These are phyloP conservation scores for Apamea anceps DNA, from an alignment of 2,888 invertebrate species.

Conservation along the genomic window DNA sequence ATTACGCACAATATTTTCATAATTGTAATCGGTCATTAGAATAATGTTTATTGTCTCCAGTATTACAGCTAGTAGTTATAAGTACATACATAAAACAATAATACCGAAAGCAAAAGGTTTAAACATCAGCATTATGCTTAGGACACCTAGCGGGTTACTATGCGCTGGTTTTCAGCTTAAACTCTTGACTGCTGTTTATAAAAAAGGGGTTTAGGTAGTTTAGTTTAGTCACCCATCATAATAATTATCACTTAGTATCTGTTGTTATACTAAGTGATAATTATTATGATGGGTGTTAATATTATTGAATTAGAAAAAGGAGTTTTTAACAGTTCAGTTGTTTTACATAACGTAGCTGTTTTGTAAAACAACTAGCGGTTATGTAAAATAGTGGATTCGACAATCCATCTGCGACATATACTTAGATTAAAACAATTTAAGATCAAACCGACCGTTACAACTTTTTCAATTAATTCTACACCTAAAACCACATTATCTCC, in stretches of 20 bases:
- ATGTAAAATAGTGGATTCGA: too few species aligned
- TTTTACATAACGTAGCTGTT: too few species aligned
- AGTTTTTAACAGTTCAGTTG: not conserved
- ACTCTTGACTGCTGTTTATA: not conserved
- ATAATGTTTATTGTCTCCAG: not conserved
- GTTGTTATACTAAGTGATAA: not conserved
- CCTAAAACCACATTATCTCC: not conserved
- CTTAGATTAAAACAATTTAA: not conserved
- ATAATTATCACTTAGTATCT: too few species aligned
- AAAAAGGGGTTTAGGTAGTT: too few species aligned
- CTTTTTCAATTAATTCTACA: not conserved
- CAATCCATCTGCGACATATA: too few species aligned
- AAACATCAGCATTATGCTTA: not conserved
- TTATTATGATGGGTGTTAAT: not conserved
- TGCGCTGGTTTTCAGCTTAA: not conserved
- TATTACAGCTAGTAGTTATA: not conserved
- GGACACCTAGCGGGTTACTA: not conserved
- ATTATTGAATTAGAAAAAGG: not conserved
- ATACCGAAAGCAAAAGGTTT: not conserved
- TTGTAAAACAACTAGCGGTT: too few species aligned
- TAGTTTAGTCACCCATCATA: too few species aligned
- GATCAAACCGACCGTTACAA: not conserved
- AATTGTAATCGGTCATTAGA: not conserved
- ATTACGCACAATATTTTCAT: not conserved
- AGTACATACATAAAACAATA: not conserved